Evolutionary conservation across 53 echinoderm and acorn worm genomes (phyloP), one percentile per base, ranked within the genome.

Genomic region (Luidia sarsii): DNA sequence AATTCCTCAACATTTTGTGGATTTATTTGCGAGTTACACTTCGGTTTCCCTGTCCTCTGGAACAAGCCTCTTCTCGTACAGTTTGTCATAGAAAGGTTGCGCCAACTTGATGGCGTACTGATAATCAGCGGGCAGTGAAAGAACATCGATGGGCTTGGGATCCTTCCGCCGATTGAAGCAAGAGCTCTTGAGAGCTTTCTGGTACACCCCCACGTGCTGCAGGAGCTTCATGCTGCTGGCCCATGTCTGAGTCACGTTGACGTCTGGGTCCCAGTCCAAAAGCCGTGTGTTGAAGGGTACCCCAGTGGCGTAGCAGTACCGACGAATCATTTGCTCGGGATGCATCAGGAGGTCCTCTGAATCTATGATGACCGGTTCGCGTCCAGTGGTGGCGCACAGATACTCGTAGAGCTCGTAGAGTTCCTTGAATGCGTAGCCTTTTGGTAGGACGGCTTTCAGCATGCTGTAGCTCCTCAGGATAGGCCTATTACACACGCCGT

Each of bases 341-440:
- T 87, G 81, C 22, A 28, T 33, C 18, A 87, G 62, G 32, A 87
- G 62, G 37, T 87, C 87, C 36, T 80, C 87, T 0, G 87, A 80
- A 46, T 87, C 87, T 4, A 87, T 49, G 6, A 87, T 41, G 13
- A 75, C 37, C 0, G 87, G 80, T 22, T 87, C 87, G 32, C 53
- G 4, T 11, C 71, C 81, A 5, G 65, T 49, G 43, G 71, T 56
- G 13, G 43, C 57, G 39, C 28, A 45, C 25, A 87, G 64, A 20
- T 87, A 34, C 36, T 72, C 81, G 57, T 81, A 87, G 60, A 87
- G 39, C 11, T 87, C 87, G 41, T 71, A 87, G 61, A 87, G 81
- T 25, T 87, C 80, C 37, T 87, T 87, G 67, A 87, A 87, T 11
- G 87, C 87, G 64, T 81, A 81, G 18, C 87, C 87, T 31, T 87